Evolutionary conservation across 2,888 invertebrate genomes (phyloP).

Genomic region (Rhamphomyia laevipes): DNA sequence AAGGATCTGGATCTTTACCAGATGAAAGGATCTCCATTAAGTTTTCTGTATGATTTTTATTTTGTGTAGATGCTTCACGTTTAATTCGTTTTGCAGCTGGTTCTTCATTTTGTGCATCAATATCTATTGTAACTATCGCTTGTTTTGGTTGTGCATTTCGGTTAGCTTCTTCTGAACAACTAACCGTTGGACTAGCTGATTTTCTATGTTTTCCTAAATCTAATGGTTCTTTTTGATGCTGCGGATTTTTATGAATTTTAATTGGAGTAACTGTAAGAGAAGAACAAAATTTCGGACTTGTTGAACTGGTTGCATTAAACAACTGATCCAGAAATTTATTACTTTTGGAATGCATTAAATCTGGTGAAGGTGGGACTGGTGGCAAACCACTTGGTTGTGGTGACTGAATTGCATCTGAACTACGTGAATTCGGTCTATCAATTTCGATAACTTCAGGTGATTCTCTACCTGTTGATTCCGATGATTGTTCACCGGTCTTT

Average conservation of each 20-base stretch:
- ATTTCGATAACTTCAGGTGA: constrained; percentile 15
- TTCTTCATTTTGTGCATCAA: constrained; percentile 27
- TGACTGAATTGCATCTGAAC: constrained; percentile 60
- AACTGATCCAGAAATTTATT: constrained; percentile 19
- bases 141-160: constrained; percentile 28
- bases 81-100: constrained; percentile 43
- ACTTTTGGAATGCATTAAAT: constrained; percentile 43
- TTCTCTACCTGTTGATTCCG: constrained; percentile 13
- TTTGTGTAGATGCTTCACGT: constrained; percentile 25
- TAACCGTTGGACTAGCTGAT: constrained; percentile 59
- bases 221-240: constrained; percentile 53
- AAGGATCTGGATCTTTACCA: constrained; percentile 46
- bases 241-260: constrained; percentile 27
- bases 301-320: constrained; percentile 16
- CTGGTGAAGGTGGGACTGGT: constrained; percentile 57
- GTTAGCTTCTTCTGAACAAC: constrained; percentile 61
- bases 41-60: constrained; percentile 37
- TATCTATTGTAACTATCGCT: constrained; percentile 19
- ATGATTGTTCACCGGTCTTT: constrained; percentile 35
- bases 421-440: constrained; percentile 50
- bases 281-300: constrained; percentile 20
- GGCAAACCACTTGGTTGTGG: constrained; percentile 62
- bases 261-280: constrained; percentile 18
- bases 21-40: constrained; percentile 38
- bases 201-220: constrained; percentile 56